Base-by-base conservation (phyloP, 2,113 vertebrate species). In the Zosterops lateralis region DNA sequence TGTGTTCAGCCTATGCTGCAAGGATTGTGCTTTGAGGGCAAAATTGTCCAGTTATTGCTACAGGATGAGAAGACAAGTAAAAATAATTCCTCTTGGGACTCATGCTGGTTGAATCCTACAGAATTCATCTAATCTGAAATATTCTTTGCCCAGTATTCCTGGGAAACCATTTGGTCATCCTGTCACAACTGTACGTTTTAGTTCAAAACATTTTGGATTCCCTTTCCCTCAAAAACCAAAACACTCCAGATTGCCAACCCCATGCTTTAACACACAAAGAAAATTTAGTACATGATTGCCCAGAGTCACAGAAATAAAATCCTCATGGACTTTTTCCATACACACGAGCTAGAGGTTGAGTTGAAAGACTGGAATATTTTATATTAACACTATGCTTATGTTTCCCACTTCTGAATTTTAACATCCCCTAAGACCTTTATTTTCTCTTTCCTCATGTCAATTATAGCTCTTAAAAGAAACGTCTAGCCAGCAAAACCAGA, bases 401-500 rank as follows among this genome's bases (percentile, higher is more conserved):
- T 68, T 92, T 71, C n/a, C n/a, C 34, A 78, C 40, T 67, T 77
- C 79, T 75, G 80, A 94, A 87, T 89, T 84, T 92, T 82, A 89
- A 42, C n/a, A 72, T 15, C n/a, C 28, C 44, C 28, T 14, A 87
- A 90, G 76, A 87, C 57, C 26, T 84, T 89, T 48, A 26, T 90
- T 76, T 84, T 67, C 31, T 76, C 34, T 57, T 66, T 76, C 51
- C 44, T 81, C 60, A 76, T 11, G 64, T 86, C 51, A 84, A 77
- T 70, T 81, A 62, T 14, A 86, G 67, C 45, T 72, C 40, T 84
- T 80, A 36, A 38, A 89, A 34, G 64, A 38, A 81, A 92, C 6
- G 0, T 32, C 53, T 77, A 81, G 26, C 26, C 81, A 90, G 73
- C n/a, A 89, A 90, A 88, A 83, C 1, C n/a, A 78, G 73, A 89